Evolutionary conservation across 2,113 vertebrate species (phyloP), one percentile per base, ranked within the genome.

Genomic region (Centropus unirufus): DNA sequence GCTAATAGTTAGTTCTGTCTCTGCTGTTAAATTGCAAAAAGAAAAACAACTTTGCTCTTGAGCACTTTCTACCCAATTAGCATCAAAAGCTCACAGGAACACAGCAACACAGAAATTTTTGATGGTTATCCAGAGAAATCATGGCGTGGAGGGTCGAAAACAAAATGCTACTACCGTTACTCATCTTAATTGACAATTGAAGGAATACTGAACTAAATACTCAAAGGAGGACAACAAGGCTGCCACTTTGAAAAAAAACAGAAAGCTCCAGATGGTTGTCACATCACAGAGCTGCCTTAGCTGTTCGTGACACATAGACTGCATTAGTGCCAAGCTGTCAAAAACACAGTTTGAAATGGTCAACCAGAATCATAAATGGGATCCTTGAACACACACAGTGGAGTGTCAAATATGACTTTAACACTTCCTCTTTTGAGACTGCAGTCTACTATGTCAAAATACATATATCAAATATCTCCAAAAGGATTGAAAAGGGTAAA

Each of bases 261-360:
- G 57, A 77, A 90, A 58, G 27, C 49, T 93, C 83, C 96, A 95
- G 85, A 93, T 96, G 95, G 91, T 69, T 94, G 85, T 68, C 87
- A 67, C 46, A 87, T 82, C 72, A 77, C 46, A 95, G 89, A 77
- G 62, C 84, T 86, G 46, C 92, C 79, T 97, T 89, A 94, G 85
- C 84, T 91, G 9, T 87, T 94, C 3, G 2, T 89, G 87, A 84
- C 66, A 89, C 2, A 4, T 3, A 70, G 69, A 44, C 34, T 78
- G 76, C 3, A 8, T 39, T 68, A 80, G 62, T 74, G 87, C 62
- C 93, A 96, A 94, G 69, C 69, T 93, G 94, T 84, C 91, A 96
- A 87, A 89, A 90, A 13, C 58, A 76, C 68, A 91, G 87, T 39
- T 80, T 77, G 84, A 94, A 91, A 81, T 20, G 63, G 87, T 82